Evolutionary conservation across 2,113 vertebrate species (phyloP).

Genomic region (Emydura subglobosa): DNA sequence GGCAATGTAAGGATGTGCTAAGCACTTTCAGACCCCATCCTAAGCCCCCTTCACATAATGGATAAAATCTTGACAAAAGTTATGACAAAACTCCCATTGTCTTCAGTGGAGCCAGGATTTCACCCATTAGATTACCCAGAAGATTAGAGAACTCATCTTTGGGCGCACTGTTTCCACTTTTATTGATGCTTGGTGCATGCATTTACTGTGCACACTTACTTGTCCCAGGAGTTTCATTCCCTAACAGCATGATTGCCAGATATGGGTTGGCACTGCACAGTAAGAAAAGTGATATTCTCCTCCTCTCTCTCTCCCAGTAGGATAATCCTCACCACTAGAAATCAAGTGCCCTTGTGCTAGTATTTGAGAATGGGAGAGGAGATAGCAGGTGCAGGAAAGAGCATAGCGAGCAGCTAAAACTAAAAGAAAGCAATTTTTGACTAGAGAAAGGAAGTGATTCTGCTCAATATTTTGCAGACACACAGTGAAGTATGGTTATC

Average conservation of each 20-base stretch:
- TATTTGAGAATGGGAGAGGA: background rate
- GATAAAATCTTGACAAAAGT: background rate
- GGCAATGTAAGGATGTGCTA: background rate
- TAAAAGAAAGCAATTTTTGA: slow-evolving; percentile 36
- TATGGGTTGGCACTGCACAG: background rate
- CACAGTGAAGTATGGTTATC: background rate
- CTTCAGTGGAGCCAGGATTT: background rate
- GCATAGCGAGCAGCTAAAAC: background rate
- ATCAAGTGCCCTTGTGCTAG: background rate
- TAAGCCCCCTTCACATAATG: background rate
- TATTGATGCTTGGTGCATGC: background rate
- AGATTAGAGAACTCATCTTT: background rate
- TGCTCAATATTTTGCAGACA: background rate
- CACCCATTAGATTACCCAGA: too few relatives aligned
- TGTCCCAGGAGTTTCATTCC: background rate
- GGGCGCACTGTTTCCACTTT: background rate
- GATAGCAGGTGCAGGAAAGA: slow-evolving; percentile 38
- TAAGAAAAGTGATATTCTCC: background rate
- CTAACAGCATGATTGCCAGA: background rate
- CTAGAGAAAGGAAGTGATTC: slow-evolving; percentile 11
- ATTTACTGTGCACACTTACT: background rate
- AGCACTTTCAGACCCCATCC: background rate
- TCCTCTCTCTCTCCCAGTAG: background rate
- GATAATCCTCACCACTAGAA: background rate
- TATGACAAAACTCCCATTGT: background rate